Base-by-base conservation (phyloP, 1,140 invertebrate genomes). In the Venustaconcha ellipsiformis region DNA sequence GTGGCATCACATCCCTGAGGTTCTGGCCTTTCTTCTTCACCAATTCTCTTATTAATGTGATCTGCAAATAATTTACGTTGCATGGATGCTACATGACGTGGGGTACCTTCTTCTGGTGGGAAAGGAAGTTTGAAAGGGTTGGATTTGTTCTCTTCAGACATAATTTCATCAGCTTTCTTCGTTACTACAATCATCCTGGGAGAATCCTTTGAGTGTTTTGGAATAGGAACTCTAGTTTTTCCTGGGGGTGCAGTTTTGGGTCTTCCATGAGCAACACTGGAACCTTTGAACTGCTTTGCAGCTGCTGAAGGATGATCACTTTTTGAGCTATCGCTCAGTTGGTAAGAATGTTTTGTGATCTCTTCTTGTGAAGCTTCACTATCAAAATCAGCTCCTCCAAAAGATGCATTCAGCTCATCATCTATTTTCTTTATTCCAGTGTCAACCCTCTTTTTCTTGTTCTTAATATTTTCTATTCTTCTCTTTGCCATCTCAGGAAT, bases 61-160 rank as follows among this genome's bases (percentile, higher is more conserved):
- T 83, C 79, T 57, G 82, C 79, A 74, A 85, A 87, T 5, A 85
- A 65, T 57, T 80, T 82, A 48, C 77, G 77, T 60, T 85, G 84
- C 56, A 66, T 80, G 20, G 69, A 69, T 59, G 74, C 79, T 5
- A 85, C 80, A 77, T 85, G 80, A 37, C 73, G 71, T 2, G 84
- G 84, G 15, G 80, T 78, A 6, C 85, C 83, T 58, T 78, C 55
- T 14, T 83, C 80, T n/a, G 78, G 71, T 13, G 83, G 72, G 70
- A 84, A 87, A 2, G 85, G 85, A 18, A 87, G 56, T 60, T 69
- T 67, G 63, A 80, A 87, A 3, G 82, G 80, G 77, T 84, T 85
- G 23, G 76, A 60, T 23, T 74, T 65, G 57, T 80, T 70, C 56
- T 83, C 78, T 56, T 79, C 76, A 64, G 63, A 75, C 77, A 77